These are phyloP conservation scores for Azorinus chamasolen DNA, from an alignment of 2,888 invertebrate species.

Conservation along the genomic window DNA sequence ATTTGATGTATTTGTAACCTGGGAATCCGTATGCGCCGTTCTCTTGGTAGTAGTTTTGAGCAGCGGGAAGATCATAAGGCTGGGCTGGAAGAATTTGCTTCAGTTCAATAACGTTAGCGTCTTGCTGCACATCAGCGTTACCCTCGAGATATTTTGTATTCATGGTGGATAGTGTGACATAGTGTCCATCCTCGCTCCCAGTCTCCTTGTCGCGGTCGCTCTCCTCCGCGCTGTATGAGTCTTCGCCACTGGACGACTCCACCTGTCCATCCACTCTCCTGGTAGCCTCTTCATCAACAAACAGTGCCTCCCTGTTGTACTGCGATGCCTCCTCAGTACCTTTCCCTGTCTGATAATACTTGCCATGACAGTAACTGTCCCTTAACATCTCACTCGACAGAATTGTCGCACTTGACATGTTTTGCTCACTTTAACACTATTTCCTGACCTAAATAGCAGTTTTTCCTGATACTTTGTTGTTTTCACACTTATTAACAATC, in stretches of 20 bases:
- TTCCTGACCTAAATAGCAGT: too few species aligned
- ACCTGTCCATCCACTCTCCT: slow-evolving; percentile 39
- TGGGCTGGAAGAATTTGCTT: slow-evolving; percentile 36
- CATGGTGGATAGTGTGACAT: slow-evolving; percentile 30
- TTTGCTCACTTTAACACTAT: too few species aligned
- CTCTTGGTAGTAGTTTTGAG: slow-evolving; percentile 2
- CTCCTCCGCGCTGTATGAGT: slow-evolving; percentile 46
- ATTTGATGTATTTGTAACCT: slow-evolving; percentile 2
- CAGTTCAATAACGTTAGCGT: slow-evolving; percentile 41
- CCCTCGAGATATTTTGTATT: slow-evolving; percentile 40
- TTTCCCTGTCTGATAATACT: too few species aligned
- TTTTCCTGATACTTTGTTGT: too few species aligned
- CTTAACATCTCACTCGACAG: too few species aligned
- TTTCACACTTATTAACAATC: too few species aligned
- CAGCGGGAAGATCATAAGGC: slow-evolving; percentile 12
- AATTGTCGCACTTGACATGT: too few species aligned
- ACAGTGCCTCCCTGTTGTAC: slow-evolving; percentile 34
- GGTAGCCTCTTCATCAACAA: slow-evolving; percentile 38
- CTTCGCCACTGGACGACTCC: slow-evolving; percentile 53
- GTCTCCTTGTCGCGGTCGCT: slow-evolving; percentile 12
- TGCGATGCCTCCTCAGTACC: slow-evolving; percentile 19
- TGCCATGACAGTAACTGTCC: too few species aligned
- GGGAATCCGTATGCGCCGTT: neutral
- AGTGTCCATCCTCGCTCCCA: slow-evolving; percentile 2
- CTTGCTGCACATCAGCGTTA: slow-evolving; percentile 4